A percentile compares a stretch with the other conserved stretches of the same genome.
These are phyloP conservation scores for Dusona sp. DNA, from an alignment of 2,888 invertebrate genomes.

Conservation along the genomic window DNA sequence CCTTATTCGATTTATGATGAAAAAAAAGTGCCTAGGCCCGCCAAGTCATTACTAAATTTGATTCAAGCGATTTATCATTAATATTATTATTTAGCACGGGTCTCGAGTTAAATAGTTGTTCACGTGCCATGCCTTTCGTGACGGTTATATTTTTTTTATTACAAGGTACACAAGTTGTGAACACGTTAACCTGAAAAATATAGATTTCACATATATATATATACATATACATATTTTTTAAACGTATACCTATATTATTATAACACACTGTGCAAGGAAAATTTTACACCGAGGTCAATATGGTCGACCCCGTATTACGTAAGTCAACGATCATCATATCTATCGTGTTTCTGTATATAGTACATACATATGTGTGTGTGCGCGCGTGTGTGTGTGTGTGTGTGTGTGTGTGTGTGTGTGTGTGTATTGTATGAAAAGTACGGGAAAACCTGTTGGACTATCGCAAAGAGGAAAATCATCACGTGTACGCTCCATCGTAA, in stretches of 20 bases:
- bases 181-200: neutral
- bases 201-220: neutral
- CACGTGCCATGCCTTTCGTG: conserved; percentile 7
- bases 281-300: conserved; percentile 64
- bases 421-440: conserved; percentile 35
- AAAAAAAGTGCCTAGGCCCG: neutral
- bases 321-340: conserved; percentile 68
- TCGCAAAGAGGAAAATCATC: conserved; percentile 71
- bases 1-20: neutral
- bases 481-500: conserved; percentile 69
- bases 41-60: neutral
- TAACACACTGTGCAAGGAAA: conserved; percentile 35
- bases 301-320: conserved; percentile 72
- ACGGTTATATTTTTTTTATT: conserved; percentile 1
- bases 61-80: neutral
- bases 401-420: neutral
- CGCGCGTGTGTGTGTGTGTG: neutral
- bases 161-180: neutral
- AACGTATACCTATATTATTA: neutral
- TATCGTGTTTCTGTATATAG: conserved; percentile 23
- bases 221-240: neutral
- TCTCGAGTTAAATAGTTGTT: neutral
- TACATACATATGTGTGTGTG: neutral
- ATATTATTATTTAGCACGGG: neutral
- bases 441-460: conserved; percentile 76